Base-by-base conservation (phyloP, 2,113 vertebrate genomes). In the Peromyscus polionotus region DNA sequence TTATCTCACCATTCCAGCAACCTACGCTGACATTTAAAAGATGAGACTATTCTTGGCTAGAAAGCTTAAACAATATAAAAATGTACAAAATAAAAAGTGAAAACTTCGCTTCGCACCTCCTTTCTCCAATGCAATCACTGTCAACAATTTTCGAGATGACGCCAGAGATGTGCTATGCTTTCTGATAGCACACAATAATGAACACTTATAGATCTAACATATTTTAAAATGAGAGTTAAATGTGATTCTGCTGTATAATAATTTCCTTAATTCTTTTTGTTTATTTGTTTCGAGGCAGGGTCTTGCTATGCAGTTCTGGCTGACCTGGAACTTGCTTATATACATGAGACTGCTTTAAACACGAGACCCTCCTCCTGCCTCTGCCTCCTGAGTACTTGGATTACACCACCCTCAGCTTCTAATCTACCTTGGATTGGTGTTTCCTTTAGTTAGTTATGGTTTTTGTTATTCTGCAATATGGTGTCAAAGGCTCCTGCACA, bases 41-140 rank as follows among this genome's bases (percentile, higher is more conserved):
- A 94, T n/a, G 75, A 96, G 83, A 87, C 24, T 73, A 5, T 93
- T 57, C 81, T 94, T 98, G 86, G 89, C 88, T 96, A 68, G 81
- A 83, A 94, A 93, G 83, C 57, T 51, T 75, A 94, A 96, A 63
- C 31, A 79, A 51, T 83, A n/a, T 19, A 95, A 83, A 96, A 91
- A 86, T 39, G 86, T 68, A 39, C 76, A 94, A 95, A 93, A 90
- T 95, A 61, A 89, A 83, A 96, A 95, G 67, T 68, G 67, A 90
- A 96, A 72, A n/a, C n/a, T 75, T 96, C 91, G 65, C 51, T 76
- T 86, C 72, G 42, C 51, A 8, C 39, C 24, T 28, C 73, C 16
- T 65, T 68, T 68, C 59, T 42, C 39, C 42, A 94, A 1, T 39
- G 54, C 70, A 42, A 86, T 68, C 72, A 42, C 67, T 84, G 57